Evolutionary conservation across 2,797 vertebrate genomes (phyloP), one percentile per base, ranked within the genome.

Genomic region (Clarias pachynema): DNA sequence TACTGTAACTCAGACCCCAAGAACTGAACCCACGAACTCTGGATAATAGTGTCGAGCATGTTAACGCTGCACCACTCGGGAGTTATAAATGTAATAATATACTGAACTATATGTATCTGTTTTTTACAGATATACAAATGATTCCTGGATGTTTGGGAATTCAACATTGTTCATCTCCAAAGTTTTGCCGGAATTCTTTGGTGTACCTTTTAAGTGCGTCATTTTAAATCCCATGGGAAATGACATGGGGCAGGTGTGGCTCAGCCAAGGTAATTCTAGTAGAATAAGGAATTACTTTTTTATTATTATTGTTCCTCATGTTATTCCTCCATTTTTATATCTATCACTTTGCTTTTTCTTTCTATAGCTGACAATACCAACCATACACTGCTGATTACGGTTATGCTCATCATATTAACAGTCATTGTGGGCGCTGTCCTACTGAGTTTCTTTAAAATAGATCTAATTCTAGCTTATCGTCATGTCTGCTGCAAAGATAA

Each of bases 391-490:
- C 4, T 86, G 75, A 65, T 86, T 22, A 40, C 86, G 29, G n/a
- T 63, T 73, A 1, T 60, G 24, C 34, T 70, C 57, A 16, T 86
- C 16, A 26, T 83, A 68, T 5, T 73, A 79, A 37, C 37, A 24
- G 15, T 60, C 5, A 5, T 78, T 70, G 22, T 79, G 34, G 60
- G 3, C 29, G 31, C 59, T 34, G 49, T 88, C 6, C 22, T 89
- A 18, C 26, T 83, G 22, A 15, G 3, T n/a, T 24, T 72, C 49
- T 88, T 90, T 81, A 88, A 86, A 79, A 86, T 87, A 70, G 89
- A 90, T 20, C 22, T 89, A 22, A 86, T 86, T 60, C 77, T 90
- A 63, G 68, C 74, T 4, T 87, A 53, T 65, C 79, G 84, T 79
- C 72, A 79, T 74, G 44, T 84, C 12, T 24, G 56, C 15, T n/a